These are phyloP conservation scores for Platycnemis pennipes DNA, from an alignment of 2,888 invertebrate genomes.

Conservation along the genomic window DNA sequence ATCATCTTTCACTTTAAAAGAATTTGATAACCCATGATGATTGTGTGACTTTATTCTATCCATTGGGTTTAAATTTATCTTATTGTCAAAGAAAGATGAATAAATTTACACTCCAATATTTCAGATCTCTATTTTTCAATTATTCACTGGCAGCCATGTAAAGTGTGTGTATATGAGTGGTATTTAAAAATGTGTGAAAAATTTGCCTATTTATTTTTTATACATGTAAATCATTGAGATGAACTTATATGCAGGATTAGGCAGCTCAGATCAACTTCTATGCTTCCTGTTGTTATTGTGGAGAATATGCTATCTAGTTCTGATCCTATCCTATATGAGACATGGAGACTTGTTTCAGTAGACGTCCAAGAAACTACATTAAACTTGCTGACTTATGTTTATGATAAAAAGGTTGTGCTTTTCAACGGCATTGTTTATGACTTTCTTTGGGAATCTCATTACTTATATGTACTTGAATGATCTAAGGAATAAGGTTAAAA, in stretches of 20 bases:
- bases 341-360: too few relatives aligned
- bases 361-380: too few relatives aligned
- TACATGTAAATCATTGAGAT: background rate
- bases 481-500: too few relatives aligned
- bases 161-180: background rate
- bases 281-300: too few relatives aligned
- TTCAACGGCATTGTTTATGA: too few relatives aligned
- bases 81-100: constrained; percentile 59
- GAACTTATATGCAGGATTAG: background rate
- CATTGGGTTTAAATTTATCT: constrained; percentile 5
- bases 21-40: background rate
- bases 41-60: background rate
- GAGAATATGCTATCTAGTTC: too few relatives aligned
- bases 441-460: too few relatives aligned
- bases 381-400: too few relatives aligned
- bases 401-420: too few relatives aligned
- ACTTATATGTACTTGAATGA: too few relatives aligned
- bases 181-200: background rate
- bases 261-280: background rate
- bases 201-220: background rate
- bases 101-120: constrained; percentile 58
- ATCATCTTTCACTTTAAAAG: constrained; percentile 51
- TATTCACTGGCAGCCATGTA: constrained; percentile 33
- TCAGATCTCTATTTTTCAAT: constrained; percentile 37
- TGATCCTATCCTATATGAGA: too few relatives aligned